Evolutionary conservation across 2,113 vertebrate genomes (phyloP).

Genomic region (Cairina moschata): DNA sequence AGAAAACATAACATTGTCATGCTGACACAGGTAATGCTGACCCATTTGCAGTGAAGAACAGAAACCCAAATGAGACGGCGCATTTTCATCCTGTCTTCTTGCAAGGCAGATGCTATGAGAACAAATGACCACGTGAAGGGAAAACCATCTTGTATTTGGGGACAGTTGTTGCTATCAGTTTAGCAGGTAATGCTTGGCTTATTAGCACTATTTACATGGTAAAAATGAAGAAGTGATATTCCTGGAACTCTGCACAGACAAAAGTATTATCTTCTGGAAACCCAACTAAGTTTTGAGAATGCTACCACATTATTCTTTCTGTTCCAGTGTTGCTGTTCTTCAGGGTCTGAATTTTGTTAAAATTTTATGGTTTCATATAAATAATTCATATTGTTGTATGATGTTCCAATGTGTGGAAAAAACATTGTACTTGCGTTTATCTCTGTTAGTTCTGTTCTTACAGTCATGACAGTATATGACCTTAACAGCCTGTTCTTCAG

Average conservation of each 20-base stretch:
- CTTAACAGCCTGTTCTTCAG: background rate
- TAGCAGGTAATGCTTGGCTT: background rate
- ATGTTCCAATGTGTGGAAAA: background rate
- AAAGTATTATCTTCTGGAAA: background rate
- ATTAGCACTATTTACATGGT: background rate
- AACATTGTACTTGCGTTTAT: background rate
- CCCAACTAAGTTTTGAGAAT: background rate
- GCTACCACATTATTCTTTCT: background rate
- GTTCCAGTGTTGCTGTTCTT: background rate
- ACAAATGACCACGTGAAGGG: background rate
- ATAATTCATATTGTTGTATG: background rate
- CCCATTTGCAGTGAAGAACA: background rate
- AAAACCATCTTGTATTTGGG: background rate
- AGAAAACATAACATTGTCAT: background rate
- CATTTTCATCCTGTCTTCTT: background rate
- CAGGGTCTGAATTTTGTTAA: background rate
- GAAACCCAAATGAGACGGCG: background rate
- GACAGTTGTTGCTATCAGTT: background rate
- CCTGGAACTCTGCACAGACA: background rate
- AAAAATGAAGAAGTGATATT: background rate
- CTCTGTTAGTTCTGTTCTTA: background rate
- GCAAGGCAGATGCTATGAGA: background rate
- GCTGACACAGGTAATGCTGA: background rate
- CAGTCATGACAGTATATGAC: background rate
- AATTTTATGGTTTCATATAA: background rate